Evolutionary conservation across 2,888 invertebrate genomes (phyloP), one percentile per base, ranked within the genome.

Genomic region (Eupsilia transversa): DNA sequence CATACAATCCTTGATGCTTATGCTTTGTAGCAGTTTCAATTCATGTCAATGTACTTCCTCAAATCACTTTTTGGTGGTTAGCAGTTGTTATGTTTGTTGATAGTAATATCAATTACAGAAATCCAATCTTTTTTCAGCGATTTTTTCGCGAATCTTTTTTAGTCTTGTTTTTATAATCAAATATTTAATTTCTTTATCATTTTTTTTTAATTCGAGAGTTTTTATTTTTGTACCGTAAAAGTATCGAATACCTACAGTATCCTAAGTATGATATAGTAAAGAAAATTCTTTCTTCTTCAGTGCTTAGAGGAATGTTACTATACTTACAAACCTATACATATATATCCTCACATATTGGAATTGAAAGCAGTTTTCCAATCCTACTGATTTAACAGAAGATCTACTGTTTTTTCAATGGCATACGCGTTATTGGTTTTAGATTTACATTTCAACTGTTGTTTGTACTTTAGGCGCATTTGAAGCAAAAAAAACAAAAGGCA

Each of bases 51-150:
- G 12, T 6, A 77, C 64, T 77, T 77, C 77, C 81, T 77, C 81
- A 77, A 75, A 81, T 76, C 73, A 72, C 75, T 74, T 77, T 80
- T 80, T 54, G n/a, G n/a, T 63, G n/a, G 49, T 52, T 35, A 46
- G 4, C 30, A 27, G 72, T 49, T 72, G 54, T 79, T 61, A 38
- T n/a, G 80, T 27, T 56, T 14, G 14, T 14, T 79, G 33, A 12
- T 79, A 33, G 35, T 43, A 3, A 57, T 68, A 49, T 49, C 57
- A 35, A 70, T 59, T 41, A 23, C 14, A 65, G n/a, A 74, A 77
- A 77, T 66, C 20, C 2, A 38, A 77, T 74, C 10, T 35, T 3
- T 30, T 75, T 57, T 41, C n/a, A 27, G 5, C 56, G 17, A n/a
- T n/a, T n/a, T n/a, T n/a, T n/a, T 57, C 46, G 3, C 0, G n/a